Evolutionary conservation across 1,140 invertebrate species (phyloP), one percentile per base, ranked within the genome.

Genomic region (Orius insidiosus): DNA sequence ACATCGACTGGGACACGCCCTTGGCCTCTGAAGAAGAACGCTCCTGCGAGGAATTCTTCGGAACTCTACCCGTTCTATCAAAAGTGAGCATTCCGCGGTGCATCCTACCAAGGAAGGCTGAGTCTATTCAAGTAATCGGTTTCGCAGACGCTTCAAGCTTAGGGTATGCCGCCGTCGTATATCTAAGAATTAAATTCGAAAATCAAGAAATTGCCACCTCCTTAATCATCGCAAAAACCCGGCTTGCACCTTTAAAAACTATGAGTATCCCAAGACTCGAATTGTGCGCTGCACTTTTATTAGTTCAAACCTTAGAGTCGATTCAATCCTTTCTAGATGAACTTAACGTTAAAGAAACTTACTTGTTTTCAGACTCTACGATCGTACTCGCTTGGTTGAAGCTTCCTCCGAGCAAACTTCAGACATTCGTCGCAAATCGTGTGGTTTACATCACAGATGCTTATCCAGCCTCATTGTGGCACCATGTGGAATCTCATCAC

Each of bases 231-330:
- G 24, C 60, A 1, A 65, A 63, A 49, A 47, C 52, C 8, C 46
- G 56, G 46, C 58, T 64, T 1, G 52, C 62, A 3, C 63, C 62
- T 2, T 24, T 59, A 6, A 59, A 62, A 50, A 46, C 31, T 10
- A 32, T 58, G 1, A 51, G 57, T 2, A 57, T 66, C n/a, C 61
- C 63, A 0, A 32, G 59, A 43, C 47, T 65, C 36, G 64, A 66
- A 53, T 50, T 66, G 5, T 56, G 51, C 24, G 62, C 52, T 8
- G 61, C 63, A 3, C 11, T 57, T n/a, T 15, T 64, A 8, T 49
- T 59, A 3, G 50, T 53, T 6, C 39, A 48, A 39, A 41, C 48
- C 41, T 24, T 56, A 32, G 24, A 24, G 7, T 24, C 24, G 24
- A 24, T 24, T 24, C 24, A 24, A 24, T 7, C 24, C 24, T 24